A percentile compares a stretch with the other conserved stretches of the same genome.
Evolutionary conservation across 2,888 invertebrate genomes (phyloP).

Genomic region (Homarus gammarus): DNA sequence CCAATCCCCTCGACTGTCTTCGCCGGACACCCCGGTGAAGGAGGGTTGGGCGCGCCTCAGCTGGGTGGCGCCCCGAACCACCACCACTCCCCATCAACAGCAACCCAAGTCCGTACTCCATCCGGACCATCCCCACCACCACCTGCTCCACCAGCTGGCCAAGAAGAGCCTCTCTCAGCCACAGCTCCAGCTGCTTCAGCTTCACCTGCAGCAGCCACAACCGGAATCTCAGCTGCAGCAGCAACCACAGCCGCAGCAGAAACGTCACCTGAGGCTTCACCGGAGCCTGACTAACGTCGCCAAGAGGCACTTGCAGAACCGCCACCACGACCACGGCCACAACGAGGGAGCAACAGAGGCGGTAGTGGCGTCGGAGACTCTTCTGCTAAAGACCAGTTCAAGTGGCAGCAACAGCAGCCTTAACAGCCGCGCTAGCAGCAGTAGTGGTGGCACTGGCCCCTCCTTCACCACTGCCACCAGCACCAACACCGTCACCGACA

Average conservation of each 20-base stretch:
- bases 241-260: conserved; percentile 19
- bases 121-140: conserved; percentile 19
- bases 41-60: conserved; percentile 61
- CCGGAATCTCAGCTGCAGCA: conserved; percentile 19
- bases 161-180: conserved; percentile 48
- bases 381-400: conserved; percentile 32
- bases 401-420: conserved; percentile 52
- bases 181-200: conserved; percentile 48
- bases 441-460: conserved; percentile 16
- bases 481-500: conserved; percentile 14
- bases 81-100: neutral
- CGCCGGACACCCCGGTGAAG: conserved; percentile 16
- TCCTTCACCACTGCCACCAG: neutral
- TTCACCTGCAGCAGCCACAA: conserved; percentile 34
- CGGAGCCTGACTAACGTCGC: conserved; percentile 31
- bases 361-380: conserved; percentile 52
- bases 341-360: conserved; percentile 19
- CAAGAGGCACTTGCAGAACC: conserved; percentile 16
- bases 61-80: conserved; percentile 42
- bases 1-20: neutral
- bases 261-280: conserved; percentile 16
- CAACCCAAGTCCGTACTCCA: neutral
- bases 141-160: conserved; percentile 42
- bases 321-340: conserved; percentile 1
- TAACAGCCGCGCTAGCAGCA: conserved; percentile 49